These are phyloP conservation scores for Trichogramma evanescens DNA, from an alignment of 2,888 invertebrate genomes.

Conservation along the genomic window DNA sequence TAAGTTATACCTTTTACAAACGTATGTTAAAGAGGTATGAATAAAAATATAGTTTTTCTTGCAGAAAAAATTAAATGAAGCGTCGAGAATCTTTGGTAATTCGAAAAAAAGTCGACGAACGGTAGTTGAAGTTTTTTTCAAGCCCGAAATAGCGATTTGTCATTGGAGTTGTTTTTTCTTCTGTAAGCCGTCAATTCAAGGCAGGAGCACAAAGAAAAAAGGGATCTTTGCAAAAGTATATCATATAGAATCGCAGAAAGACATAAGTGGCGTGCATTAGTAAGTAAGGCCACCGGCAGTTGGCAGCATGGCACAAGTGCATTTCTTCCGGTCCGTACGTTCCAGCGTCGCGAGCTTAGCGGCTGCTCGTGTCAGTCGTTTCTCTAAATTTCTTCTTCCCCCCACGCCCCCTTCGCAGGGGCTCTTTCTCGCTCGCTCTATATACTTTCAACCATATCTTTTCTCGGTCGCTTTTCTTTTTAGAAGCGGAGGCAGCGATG, in stretches of 20 bases:
- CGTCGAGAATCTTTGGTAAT: too few species aligned
- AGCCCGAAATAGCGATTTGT: too few species aligned
- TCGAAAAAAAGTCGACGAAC: too few species aligned
- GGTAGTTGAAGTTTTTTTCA: too few species aligned
- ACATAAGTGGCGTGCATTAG: slow-evolving; percentile 20
- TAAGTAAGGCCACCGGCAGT: slow-evolving; percentile 20
- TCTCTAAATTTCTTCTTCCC: slow-evolving; percentile 17
- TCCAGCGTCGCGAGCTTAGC: slow-evolving; percentile 1
- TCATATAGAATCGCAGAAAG: background rate
- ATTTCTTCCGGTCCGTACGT: slow-evolving; percentile 15
- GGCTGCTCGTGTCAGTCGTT: background rate
- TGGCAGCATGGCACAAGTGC: slow-evolving; percentile 23
- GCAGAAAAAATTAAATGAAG: too few species aligned
- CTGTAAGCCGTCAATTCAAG: too few species aligned
- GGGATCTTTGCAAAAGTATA: too few species aligned
- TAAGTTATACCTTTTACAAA: too few species aligned
- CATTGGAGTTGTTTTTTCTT: too few species aligned
- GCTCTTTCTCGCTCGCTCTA: background rate
- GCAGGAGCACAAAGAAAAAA: too few species aligned
- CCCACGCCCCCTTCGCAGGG: background rate
- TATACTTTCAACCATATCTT: slow-evolving; percentile 30
- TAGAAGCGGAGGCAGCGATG: slow-evolving; percentile 20
- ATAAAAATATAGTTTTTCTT: too few species aligned
- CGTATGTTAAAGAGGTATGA: too few species aligned
- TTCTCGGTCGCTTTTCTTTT: slow-evolving; percentile 34